Conservation (phyloP, 2,113 vertebrate genomes). For the Thamnophis sirtalis region DNA sequence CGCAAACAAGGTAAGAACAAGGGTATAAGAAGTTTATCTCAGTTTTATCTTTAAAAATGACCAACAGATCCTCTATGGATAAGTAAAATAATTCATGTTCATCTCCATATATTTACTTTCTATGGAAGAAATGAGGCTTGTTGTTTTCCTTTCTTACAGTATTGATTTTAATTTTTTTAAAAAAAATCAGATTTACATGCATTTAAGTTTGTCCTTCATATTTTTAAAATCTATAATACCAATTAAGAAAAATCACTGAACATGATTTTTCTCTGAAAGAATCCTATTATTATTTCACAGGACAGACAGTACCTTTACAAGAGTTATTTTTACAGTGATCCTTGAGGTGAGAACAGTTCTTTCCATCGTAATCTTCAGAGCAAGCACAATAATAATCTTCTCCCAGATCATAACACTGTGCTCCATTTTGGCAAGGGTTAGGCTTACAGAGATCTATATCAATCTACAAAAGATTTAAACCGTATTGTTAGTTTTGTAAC, state of each 20-base stretch:
- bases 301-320: slow-evolving; percentile 78
- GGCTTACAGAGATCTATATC: slow-evolving; percentile 82
- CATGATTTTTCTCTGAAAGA: neutral
- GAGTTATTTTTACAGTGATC: slow-evolving; percentile 87
- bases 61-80: too few species aligned
- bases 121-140: neutral
- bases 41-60: neutral
- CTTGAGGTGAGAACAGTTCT: slow-evolving; percentile 87
- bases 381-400: slow-evolving; percentile 90
- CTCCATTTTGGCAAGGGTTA: slow-evolving; percentile 86
- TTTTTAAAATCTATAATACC: neutral
- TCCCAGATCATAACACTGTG: slow-evolving; percentile 77
- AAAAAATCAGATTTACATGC: neutral
- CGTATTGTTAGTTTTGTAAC: neutral
- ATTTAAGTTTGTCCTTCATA: neutral
- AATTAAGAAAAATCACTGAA: neutral
- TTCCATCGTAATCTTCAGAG: slow-evolving; percentile 84
- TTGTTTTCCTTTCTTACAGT: neutral
- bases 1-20: neutral
- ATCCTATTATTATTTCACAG: neutral
- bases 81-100: neutral
- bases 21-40: neutral
- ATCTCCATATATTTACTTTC: neutral
- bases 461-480: slow-evolving; percentile 62
- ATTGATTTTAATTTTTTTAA: neutral